A percentile compares a stretch with the other conserved stretches of the same genome.
Evolutionary conservation across 2,888 invertebrate species (phyloP).

Genomic region (Cantharis rustica): DNA sequence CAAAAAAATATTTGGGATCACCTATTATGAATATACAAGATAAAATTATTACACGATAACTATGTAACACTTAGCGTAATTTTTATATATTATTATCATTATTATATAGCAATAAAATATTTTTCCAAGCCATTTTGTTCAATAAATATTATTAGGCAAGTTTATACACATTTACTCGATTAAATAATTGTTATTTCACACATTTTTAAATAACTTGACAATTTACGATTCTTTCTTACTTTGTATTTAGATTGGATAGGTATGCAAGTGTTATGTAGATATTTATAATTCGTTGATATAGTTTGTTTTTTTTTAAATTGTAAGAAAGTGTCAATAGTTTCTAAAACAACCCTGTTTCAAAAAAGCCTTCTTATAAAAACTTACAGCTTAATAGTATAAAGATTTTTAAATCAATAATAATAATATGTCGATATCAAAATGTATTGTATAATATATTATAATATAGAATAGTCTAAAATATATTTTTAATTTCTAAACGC

Average conservation of each 20-base stretch:
- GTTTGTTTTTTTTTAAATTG: not conserved
- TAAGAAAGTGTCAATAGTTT: not conserved
- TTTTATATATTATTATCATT: conserved; percentile 19
- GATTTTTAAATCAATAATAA: not conserved
- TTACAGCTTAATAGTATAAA: not conserved
- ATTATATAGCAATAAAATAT: conserved; percentile 28
- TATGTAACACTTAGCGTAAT: conserved; percentile 24
- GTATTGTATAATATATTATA: not conserved
- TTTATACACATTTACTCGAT: conserved; percentile 26
- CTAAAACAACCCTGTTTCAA: not conserved
- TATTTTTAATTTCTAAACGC: not conserved
- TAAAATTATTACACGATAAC: conserved; percentile 22
- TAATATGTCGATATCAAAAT: not conserved
- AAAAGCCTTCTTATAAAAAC: not conserved
- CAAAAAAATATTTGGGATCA: not conserved
- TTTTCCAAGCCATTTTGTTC: conserved; percentile 21
- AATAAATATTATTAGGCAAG: conserved; percentile 17
- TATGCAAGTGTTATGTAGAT: not conserved
- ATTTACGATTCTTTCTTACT: conserved; percentile 1
- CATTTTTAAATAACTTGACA: conserved; percentile 5
- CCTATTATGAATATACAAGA: conserved; percentile 8
- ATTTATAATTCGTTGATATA: not conserved
- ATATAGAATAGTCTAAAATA: not conserved
- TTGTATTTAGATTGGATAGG: not conserved
- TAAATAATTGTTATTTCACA: conserved; percentile 19